Percentiles rank a stretch among this genome's conserved stretches.
These are phyloP conservation scores for Cercopithecus diana DNA, from an alignment of 2,797 vertebrate species.

Conservation along the genomic window DNA sequence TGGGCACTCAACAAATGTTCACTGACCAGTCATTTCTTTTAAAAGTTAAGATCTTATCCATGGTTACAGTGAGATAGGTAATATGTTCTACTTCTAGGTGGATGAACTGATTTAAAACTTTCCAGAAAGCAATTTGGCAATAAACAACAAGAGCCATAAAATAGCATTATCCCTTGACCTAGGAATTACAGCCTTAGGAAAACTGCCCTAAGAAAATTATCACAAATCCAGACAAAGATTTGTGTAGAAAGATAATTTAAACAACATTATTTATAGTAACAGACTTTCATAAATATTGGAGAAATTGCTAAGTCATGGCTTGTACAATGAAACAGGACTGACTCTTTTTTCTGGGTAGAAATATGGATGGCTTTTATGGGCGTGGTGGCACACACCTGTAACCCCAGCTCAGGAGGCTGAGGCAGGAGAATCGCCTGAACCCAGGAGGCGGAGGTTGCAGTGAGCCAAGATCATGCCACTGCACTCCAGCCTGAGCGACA, in stretches of 20 bases:
- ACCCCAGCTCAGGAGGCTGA: neutral
- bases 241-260: constrained; percentile 45
- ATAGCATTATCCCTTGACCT: constrained; percentile 4
- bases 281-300: constrained; percentile 10
- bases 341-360: neutral
- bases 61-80: constrained; percentile 7
- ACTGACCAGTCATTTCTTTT: constrained; percentile 27
- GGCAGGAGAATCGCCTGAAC: neutral
- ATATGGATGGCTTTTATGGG: neutral
- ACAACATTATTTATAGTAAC: neutral
- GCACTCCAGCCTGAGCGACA: neutral
- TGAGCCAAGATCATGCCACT: neutral
- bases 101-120: constrained; percentile 44
- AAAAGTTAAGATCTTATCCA: constrained; percentile 34
- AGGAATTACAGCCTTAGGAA: neutral
- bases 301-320: neutral
- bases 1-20: constrained; percentile 13
- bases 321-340: neutral
- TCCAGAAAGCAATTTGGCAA: constrained; percentile 40
- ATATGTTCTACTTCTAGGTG: neutral
- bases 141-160: constrained; percentile 55
- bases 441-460: neutral
- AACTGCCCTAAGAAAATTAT: constrained; percentile 37
- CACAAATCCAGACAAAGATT: constrained; percentile 43
- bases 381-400: neutral